Evolutionary conservation across 1,140 invertebrate species (phyloP).

Genomic region (Trichonephila clavata): DNA sequence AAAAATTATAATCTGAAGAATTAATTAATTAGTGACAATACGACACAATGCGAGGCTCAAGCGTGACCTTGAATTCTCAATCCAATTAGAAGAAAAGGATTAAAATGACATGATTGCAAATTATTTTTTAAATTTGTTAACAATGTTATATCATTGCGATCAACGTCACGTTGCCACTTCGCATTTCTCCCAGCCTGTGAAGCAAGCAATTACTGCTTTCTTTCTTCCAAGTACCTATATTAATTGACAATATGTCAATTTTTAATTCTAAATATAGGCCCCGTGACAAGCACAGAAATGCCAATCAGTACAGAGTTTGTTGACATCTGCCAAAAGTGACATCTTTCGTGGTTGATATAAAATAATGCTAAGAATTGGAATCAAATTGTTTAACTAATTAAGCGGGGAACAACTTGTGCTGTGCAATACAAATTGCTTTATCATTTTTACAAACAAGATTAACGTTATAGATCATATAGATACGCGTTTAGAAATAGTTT

Average conservation of each 20-base stretch:
- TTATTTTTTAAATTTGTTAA: background rate
- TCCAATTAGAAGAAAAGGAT: background rate
- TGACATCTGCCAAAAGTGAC: too few species aligned
- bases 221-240: background rate
- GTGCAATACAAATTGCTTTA: too few species aligned
- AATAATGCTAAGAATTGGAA: too few species aligned
- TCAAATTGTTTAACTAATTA: too few species aligned
- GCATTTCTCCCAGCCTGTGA: background rate
- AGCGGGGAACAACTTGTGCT: too few species aligned
- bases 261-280: background rate
- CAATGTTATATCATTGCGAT: background rate
- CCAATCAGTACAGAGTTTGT: too few species aligned
- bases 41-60: background rate
- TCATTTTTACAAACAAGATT: too few species aligned
- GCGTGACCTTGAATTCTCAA: background rate
- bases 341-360: too few species aligned
- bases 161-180: background rate
- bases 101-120: background rate
- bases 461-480: too few species aligned
- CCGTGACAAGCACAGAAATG: too few species aligned
- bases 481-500: too few species aligned
- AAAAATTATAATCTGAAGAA: background rate
- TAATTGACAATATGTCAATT: background rate
- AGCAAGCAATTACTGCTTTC: background rate
- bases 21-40: background rate